Conservation (phyloP, 2,888 invertebrate species). For the Leucophenga montana region DNA sequence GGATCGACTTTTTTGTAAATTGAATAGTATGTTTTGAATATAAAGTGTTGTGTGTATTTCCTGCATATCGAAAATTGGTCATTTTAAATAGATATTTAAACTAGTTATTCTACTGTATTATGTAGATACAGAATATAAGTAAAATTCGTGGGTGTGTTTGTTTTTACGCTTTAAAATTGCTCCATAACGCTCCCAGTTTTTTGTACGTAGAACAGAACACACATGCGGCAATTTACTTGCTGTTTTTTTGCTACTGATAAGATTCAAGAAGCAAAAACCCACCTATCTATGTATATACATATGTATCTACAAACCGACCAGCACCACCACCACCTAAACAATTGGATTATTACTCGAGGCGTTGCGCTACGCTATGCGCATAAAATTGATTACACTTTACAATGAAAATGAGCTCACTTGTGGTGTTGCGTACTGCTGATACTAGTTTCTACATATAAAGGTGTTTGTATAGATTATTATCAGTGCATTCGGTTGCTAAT, state of each 20-base stretch:
- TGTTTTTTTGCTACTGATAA: slow-evolving; percentile 10
- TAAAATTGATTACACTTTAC: slow-evolving; percentile 13
- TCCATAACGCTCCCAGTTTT: slow-evolving; percentile 31
- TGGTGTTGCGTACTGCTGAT: too few relatives aligned
- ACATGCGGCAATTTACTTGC: not conserved
- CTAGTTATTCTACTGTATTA: too few relatives aligned
- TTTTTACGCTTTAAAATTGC: slow-evolving; percentile 54
- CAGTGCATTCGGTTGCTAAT: slow-evolving; percentile 4
- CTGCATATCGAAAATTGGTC: too few relatives aligned
- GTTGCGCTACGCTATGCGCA: not conserved
- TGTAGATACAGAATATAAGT: not conserved
- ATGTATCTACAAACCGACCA: not conserved
- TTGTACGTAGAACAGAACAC: too few relatives aligned
- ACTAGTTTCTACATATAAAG: too few relatives aligned
- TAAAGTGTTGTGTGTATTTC: too few relatives aligned
- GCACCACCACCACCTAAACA: not conserved
- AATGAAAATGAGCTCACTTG: not conserved
- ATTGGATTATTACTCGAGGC: slow-evolving; percentile 4
- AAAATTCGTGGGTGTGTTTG: slow-evolving; percentile 38
- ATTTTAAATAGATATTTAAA: slow-evolving; percentile 23
- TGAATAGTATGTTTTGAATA: too few relatives aligned
- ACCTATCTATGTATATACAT: slow-evolving; percentile 7
- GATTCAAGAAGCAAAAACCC: slow-evolving; percentile 4
- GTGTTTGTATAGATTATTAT: slow-evolving; percentile 1
- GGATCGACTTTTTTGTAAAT: too few relatives aligned